Base-by-base conservation (phyloP, 2,888 invertebrate species). In the Trichogramma dendrolimi region DNA sequence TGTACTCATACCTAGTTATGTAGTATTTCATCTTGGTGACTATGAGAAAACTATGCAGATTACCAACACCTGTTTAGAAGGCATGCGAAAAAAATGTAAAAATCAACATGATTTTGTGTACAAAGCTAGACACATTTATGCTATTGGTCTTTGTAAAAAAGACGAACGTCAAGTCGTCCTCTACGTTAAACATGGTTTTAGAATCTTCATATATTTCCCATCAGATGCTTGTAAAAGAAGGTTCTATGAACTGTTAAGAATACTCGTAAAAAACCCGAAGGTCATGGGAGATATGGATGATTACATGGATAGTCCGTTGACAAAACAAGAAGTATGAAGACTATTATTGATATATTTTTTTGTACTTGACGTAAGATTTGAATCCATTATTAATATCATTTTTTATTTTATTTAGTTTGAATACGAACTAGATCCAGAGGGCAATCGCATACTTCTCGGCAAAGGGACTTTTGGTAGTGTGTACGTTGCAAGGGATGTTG, bases 391-490 rank as follows among this genome's bases (percentile, higher is more conserved):
- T 27, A 27, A 27, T 27, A 27, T 27, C 27, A 27, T 5, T 47
- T 47, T 4, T 51, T 47, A n/a, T 39, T 60, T 58, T 54, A 69
- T 83, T 58, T 79, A 90, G 86, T 92, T 91, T 78, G 98, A 98
- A 80, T 99, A 99, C 80, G 99, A 99, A 77, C 78, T 89, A 27
- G 96, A 97, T 80, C 96, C 97, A 75, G 87, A 88, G 78, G 90
- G 89, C 67, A 90, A 91, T 70, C 87, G 91, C 64, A 87, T 93
- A 8, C 81, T 96, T 8, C 84, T 98, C 50, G 97, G 99, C 1
- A 92, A 92, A 78, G 99, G 98, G 27, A 96, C 97, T 0, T 98
- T 96, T 78, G 98, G 98, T 6, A 85, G 91, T 0, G 97, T 98
- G 5, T 98, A 90, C 79, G 96, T 96, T 0, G 97, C 96, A 0